Evolutionary conservation across 1,140 invertebrate species (phyloP).

Genomic region (Brachionus asplanchnoidis): DNA sequence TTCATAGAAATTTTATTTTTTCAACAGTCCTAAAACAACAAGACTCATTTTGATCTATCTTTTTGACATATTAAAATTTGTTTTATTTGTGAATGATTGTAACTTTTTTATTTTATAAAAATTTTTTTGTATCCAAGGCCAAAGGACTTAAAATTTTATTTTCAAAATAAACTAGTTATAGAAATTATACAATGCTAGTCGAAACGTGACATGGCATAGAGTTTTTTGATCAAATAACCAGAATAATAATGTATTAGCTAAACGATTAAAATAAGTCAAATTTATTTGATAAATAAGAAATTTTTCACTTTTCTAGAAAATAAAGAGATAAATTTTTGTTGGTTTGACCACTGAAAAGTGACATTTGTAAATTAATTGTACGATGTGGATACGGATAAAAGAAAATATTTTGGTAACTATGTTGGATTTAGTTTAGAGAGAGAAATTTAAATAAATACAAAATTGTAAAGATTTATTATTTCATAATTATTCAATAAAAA

Average conservation of each 20-base stretch:
- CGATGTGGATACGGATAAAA: neutral
- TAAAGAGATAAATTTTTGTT: neutral
- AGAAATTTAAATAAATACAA: neutral
- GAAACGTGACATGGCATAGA: neutral
- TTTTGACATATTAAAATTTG: no score
- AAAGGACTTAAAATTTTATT: no score
- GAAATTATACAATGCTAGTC: neutral
- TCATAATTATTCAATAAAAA: neutral
- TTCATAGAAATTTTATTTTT: no score
- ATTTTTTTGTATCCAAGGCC: no score
- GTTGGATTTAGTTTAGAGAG: neutral
- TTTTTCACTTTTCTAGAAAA: neutral
- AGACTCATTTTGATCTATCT: no score
- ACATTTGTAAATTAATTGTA: neutral
- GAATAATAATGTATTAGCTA: neutral
- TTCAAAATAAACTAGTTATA: neutral
- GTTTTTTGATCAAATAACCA: neutral
- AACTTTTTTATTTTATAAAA: no score
- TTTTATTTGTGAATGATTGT: neutral
- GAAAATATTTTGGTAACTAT: neutral
- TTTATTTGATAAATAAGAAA: neutral
- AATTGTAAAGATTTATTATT: neutral
- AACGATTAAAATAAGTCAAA: neutral
- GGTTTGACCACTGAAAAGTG: neutral
- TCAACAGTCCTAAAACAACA: no score